Conservation (phyloP, 2,888 invertebrate species). For the Antheraea assamensis region DNA sequence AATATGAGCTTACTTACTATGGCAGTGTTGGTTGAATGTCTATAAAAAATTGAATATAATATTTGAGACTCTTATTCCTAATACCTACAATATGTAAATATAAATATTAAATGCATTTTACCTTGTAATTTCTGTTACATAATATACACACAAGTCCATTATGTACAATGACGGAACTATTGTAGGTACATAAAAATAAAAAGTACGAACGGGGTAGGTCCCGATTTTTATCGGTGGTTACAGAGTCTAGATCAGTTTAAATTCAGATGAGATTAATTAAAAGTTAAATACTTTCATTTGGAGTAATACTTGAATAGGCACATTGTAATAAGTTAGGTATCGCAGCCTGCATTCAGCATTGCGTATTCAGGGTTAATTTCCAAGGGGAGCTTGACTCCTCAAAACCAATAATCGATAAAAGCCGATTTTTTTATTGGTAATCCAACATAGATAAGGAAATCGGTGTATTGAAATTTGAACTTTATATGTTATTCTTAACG, state of each 20-base stretch:
- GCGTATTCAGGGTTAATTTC: neutral
- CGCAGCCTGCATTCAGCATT: neutral
- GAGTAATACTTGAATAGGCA: neutral
- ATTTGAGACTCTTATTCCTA: slow-evolving; percentile 11
- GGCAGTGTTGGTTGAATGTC: slow-evolving; percentile 23
- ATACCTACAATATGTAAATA: neutral
- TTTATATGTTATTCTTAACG: neutral
- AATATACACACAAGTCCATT: neutral
- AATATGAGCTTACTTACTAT: slow-evolving; percentile 22
- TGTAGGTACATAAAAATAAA: neutral
- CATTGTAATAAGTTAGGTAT: neutral
- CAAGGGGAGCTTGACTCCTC: neutral
- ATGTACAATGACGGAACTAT: neutral
- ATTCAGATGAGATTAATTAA: neutral
- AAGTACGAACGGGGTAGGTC: neutral
- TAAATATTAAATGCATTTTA: slow-evolving; percentile 14
- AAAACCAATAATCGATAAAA: neutral
- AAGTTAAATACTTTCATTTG: neutral
- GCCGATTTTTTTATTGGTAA: neutral
- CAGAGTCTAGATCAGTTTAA: neutral
- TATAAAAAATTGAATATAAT: slow-evolving; percentile 8
- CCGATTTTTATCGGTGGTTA: neutral
- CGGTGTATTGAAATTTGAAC: neutral
- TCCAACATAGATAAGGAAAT: neutral
- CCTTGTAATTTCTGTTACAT: neutral